These are phyloP conservation scores for Rhyacophila brunnea DNA, from an alignment of 1,140 invertebrate genomes.

Conservation along the genomic window DNA sequence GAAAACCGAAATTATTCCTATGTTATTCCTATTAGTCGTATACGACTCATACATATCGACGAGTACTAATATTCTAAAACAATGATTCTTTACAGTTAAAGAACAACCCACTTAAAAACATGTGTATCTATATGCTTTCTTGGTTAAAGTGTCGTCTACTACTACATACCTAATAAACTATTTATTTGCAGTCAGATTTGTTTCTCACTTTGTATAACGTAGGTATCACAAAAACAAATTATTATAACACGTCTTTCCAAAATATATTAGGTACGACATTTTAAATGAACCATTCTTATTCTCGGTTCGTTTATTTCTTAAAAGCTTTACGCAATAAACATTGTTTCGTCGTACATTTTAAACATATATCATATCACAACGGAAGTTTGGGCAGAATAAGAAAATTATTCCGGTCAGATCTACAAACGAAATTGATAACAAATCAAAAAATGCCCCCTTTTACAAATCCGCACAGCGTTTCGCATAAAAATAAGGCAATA, in stretches of 20 bases:
- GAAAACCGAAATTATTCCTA: too few relatives aligned
- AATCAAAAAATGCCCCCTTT: conserved; percentile 23
- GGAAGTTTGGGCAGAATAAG: conserved; percentile 23
- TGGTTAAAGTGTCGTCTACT: not conserved
- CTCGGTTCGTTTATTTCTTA: conserved; percentile 15
- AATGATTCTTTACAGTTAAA: not conserved
- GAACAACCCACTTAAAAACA: not conserved
- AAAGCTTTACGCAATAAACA: conserved; percentile 33
- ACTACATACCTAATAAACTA: too few relatives aligned
- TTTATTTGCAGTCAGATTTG: too few relatives aligned
- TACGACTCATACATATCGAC: too few relatives aligned
- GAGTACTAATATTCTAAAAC: not conserved
- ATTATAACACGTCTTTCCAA: not conserved
- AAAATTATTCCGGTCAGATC: conserved; percentile 31
- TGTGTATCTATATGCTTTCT: too few relatives aligned
- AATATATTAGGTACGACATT: not conserved
- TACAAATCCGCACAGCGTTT: conserved; percentile 9
- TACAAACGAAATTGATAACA: conserved; percentile 27
- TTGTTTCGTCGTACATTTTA: conserved; percentile 6
- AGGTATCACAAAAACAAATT: too few relatives aligned
- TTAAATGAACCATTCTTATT: conserved; percentile 10
- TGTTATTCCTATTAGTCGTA: too few relatives aligned
- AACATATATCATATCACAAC: not conserved
- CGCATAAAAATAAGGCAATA: conserved; percentile 23
- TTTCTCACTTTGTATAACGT: too few relatives aligned